These are phyloP conservation scores for Leptocoma aspasia DNA, from an alignment of 2,113 vertebrate genomes.

Conservation along the genomic window DNA sequence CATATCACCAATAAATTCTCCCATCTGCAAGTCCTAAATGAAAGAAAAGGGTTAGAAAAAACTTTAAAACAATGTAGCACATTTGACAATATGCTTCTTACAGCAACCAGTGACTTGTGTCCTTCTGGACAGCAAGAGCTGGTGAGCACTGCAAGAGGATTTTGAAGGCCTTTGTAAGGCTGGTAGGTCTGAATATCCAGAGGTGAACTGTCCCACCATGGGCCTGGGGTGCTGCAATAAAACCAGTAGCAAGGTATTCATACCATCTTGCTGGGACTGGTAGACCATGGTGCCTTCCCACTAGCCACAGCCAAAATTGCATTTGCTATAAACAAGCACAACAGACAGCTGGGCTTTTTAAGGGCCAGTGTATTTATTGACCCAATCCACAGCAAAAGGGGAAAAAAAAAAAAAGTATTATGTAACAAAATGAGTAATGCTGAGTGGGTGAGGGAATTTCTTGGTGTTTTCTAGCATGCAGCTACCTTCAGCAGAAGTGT, in stretches of 20 bases:
- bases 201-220: not conserved
- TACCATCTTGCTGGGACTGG: not conserved
- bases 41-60: not conserved
- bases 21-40: not conserved
- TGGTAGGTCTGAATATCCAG: not conserved
- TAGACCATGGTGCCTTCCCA: not conserved
- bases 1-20: not conserved
- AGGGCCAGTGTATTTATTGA: not conserved
- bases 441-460: conserved; percentile 56
- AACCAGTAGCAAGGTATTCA: not conserved
- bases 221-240: not conserved
- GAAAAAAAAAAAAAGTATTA: not conserved
- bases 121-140: not conserved
- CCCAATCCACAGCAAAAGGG: not conserved
- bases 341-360: not conserved
- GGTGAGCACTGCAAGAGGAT: not conserved
- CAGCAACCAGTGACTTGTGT: not conserved
- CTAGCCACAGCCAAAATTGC: not conserved
- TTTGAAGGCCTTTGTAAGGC: not conserved
- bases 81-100: not conserved
- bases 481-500: not conserved
- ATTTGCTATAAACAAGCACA: not conserved
- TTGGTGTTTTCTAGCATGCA: conserved; percentile 47
- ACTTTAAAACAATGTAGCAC: not conserved
- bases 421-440: conserved; percentile 21